phyloP scores from a whole-genome alignment of 2,888 invertebrate species.

The Plebejus melissa region DNA sequence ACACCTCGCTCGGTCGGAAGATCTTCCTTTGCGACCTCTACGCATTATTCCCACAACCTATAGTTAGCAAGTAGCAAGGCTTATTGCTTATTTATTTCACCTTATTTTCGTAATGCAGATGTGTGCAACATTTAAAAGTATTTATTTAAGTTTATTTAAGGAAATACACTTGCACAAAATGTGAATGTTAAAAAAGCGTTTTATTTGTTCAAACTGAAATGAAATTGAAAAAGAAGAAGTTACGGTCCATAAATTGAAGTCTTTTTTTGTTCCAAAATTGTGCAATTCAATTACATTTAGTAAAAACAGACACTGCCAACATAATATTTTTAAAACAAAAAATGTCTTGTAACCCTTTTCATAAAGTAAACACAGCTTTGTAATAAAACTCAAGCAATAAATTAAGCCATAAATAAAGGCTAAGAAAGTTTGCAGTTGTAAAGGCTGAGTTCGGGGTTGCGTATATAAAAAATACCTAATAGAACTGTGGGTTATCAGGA shows the following conservation, averaged over 20 bases:
- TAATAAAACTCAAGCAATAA: not conserved
- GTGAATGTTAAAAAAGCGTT: not conserved
- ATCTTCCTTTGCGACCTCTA: too few relatives aligned
- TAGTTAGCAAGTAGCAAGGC: too few relatives aligned
- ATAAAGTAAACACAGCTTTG: not conserved
- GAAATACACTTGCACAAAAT: not conserved
- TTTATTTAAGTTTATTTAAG: not conserved
- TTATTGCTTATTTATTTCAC: too few relatives aligned
- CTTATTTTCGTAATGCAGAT: too few relatives aligned
- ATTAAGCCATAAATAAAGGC: not conserved
- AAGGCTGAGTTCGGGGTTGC: not conserved
- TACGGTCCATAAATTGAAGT: conserved; percentile 21
- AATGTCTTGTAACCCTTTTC: conserved; percentile 6
- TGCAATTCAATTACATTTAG: not conserved
- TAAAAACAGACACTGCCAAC: not conserved
- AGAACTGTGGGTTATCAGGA: not conserved
- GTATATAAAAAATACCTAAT: not conserved
- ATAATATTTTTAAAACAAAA: conserved; percentile 11
- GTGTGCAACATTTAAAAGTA: too few relatives aligned
- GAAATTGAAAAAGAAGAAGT: conserved; percentile 4
- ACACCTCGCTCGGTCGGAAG: too few relatives aligned
- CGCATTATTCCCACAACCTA: too few relatives aligned
- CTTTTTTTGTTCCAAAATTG: conserved; percentile 13
- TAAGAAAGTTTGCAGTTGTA: not conserved
- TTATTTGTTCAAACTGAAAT: not conserved